Percentiles rank a stretch among this genome's conserved stretches.
These are phyloP conservation scores for Tympanuchus pallidicinctus DNA, from an alignment of 2,113 vertebrate genomes.

Conservation along the genomic window DNA sequence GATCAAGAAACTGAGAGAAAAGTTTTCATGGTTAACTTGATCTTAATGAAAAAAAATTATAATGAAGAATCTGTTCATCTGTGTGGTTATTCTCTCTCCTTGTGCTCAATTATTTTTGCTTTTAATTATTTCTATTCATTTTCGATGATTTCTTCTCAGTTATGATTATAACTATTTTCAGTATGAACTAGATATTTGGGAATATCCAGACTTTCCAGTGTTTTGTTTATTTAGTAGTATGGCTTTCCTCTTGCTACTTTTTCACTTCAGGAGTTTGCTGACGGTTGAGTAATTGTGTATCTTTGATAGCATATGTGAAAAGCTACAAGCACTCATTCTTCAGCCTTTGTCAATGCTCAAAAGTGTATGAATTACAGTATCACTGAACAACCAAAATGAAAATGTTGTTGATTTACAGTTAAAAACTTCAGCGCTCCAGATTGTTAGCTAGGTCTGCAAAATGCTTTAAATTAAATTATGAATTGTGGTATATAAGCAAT, in stretches of 20 bases:
- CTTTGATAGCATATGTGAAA: background rate
- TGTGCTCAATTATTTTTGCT: background rate
- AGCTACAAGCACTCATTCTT: background rate
- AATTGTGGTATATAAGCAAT: background rate
- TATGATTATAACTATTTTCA: background rate
- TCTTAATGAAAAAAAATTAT: background rate
- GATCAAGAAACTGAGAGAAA: slow-evolving; percentile 3
- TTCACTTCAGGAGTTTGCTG: background rate
- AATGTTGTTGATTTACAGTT: background rate
- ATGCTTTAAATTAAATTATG: background rate
- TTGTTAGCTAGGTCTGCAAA: background rate
- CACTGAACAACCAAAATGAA: background rate
- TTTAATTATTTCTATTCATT: background rate
- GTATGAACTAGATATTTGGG: background rate
- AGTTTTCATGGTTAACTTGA: background rate
- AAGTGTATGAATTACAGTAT: background rate
- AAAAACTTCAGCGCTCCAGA: background rate
- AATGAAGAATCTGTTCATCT: background rate
- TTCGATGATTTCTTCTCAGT: background rate
- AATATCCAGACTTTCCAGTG: slow-evolving; percentile 5
- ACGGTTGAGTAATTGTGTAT: background rate
- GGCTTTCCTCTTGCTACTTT: slow-evolving; percentile 42
- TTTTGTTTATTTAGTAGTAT: background rate
- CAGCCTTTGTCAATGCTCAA: background rate
- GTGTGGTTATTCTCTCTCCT: background rate